Conservation (phyloP, 2,888 invertebrate genomes). For the Lymantria monacha region DNA sequence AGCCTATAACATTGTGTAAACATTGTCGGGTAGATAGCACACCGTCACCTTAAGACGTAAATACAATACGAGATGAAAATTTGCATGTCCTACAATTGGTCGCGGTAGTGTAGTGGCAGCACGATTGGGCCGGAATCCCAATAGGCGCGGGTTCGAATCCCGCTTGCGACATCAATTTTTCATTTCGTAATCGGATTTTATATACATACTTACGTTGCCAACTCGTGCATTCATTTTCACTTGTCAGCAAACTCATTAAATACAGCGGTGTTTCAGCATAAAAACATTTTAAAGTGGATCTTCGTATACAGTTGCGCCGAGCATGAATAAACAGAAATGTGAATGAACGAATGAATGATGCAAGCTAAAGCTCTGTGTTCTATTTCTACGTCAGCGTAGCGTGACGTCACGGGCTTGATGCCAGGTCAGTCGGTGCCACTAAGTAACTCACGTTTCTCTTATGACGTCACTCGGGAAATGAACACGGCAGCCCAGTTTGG, state of each 20-base stretch:
- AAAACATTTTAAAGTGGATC: slow-evolving; percentile 11
- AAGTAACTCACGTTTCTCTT: slow-evolving; percentile 76
- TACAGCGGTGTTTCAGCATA: slow-evolving; percentile 9
- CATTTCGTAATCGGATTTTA: no score
- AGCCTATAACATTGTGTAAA: no score
- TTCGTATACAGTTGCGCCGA: slow-evolving; percentile 12
- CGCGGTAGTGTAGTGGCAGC: no score
- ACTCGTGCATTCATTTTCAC: not conserved
- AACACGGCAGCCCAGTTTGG: slow-evolving; percentile 79
- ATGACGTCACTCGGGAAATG: slow-evolving; percentile 80
- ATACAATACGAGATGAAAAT: no score
- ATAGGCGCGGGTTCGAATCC: no score
- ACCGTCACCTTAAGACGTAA: no score
- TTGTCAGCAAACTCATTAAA: slow-evolving; percentile 13
- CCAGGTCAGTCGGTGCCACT: slow-evolving; percentile 39
- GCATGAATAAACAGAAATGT: slow-evolving; percentile 14
- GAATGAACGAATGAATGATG: slow-evolving; percentile 22
- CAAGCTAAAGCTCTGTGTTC: slow-evolving; percentile 8
- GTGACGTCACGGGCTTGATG: slow-evolving; percentile 41
- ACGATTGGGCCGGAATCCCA: no score
- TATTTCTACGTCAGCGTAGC: slow-evolving; percentile 7
- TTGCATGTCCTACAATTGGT: no score
- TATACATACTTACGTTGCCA: no score
- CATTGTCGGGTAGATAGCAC: no score
- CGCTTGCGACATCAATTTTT: no score